Conservation (phyloP, 2,113 vertebrate species). For the Taurulus bubalis region DNA sequence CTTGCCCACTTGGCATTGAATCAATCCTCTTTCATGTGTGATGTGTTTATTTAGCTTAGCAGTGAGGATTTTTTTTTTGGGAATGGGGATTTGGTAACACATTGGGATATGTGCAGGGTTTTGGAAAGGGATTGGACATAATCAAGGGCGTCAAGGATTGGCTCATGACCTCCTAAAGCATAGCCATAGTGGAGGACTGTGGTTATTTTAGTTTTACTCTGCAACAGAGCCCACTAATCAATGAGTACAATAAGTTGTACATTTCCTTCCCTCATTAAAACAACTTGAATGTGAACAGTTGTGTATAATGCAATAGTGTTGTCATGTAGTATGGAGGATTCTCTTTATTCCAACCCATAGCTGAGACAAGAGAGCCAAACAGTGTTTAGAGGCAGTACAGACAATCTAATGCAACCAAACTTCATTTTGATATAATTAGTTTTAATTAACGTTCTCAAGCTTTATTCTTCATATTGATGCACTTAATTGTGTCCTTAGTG, state of each 20-base stretch:
- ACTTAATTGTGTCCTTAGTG: conserved; percentile 18
- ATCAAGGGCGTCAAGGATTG: conserved; percentile 67
- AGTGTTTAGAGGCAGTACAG: neutral
- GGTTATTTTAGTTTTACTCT: conserved; percentile 24
- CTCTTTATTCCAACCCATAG: neutral
- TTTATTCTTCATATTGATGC: neutral
- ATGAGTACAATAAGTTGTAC: neutral
- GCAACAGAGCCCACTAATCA: conserved; percentile 38
- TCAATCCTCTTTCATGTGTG: conserved; percentile 74
- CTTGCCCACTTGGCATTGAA: conserved; percentile 70
- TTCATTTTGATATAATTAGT: neutral
- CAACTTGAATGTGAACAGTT: neutral
- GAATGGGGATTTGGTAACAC: conserved; percentile 61
- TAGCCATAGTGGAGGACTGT: conserved; percentile 16
- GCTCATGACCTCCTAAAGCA: conserved; percentile 58
- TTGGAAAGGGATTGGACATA: conserved; percentile 71
- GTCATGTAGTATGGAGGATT: neutral
- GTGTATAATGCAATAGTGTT: neutral
- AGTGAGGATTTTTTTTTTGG: conserved; percentile 53
- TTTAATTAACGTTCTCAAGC: conserved; percentile 11
- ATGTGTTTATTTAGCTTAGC: conserved; percentile 77
- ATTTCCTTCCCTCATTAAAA: neutral
- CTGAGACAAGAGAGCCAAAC: neutral
- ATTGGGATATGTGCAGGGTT: conserved; percentile 62
- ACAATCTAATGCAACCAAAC: conserved; percentile 2